phyloP scores from a whole-genome alignment of 23 tunicate genomes.

The Ciona savignyi region DNA sequence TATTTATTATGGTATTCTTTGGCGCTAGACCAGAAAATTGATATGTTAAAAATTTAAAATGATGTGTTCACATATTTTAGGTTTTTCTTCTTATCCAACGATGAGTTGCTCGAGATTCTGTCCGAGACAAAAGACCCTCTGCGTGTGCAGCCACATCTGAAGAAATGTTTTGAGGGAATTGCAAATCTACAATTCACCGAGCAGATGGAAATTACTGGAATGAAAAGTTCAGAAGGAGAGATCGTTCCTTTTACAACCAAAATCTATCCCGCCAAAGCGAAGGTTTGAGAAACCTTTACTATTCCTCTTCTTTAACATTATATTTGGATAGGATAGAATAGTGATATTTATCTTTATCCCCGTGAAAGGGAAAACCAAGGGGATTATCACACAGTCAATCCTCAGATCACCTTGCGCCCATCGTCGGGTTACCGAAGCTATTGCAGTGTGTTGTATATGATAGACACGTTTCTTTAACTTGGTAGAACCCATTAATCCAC shows the following conservation, averaged over 20 bases:
- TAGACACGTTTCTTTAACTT: no score
- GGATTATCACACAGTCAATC: no score
- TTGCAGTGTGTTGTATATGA: no score
- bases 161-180: slow-evolving; percentile 98
- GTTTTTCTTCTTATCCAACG: slow-evolving; percentile 94
- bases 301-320: neutral
- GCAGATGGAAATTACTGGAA: slow-evolving; percentile 79
- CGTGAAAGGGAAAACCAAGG: no score
- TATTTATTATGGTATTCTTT: no score
- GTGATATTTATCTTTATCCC: no score
- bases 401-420: no score
- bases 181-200: slow-evolving; percentile 86
- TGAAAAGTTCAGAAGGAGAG: slow-evolving; percentile 89
- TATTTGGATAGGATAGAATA: neutral
- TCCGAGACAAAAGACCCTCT: slow-evolving; percentile 98
- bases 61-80: slow-evolving; percentile 57
- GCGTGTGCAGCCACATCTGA: slow-evolving; percentile 95
- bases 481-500: no score
- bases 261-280: slow-evolving; percentile 89
- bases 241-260: slow-evolving; percentile 54
- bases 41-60: slow-evolving; percentile 78
- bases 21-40: slow-evolving; percentile 70
- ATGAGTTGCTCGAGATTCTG: slow-evolving; percentile 89
- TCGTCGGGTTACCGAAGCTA: no score
- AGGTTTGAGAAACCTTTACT: slow-evolving; percentile 62